Percentiles rank a stretch among this genome's conserved stretches.
Conservation (phyloP, 1,140 invertebrate species). For the Diprion similis region DNA sequence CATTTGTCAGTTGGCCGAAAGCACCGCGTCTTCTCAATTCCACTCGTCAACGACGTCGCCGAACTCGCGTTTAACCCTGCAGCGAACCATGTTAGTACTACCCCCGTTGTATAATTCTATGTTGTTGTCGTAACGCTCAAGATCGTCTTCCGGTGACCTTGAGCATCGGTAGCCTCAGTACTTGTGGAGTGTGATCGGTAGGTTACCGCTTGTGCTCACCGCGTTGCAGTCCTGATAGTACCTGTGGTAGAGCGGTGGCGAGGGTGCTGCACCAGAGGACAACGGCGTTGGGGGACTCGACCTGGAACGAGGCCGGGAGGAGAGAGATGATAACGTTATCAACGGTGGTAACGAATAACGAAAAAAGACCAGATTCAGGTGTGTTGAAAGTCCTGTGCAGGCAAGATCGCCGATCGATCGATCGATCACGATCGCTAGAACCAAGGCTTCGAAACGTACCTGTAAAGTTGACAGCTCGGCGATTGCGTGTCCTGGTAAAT, state of each 20-base stretch:
- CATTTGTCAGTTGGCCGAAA: not conserved
- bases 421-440: no score
- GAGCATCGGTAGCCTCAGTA: slow-evolving; percentile 62
- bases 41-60: not conserved
- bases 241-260: slow-evolving; percentile 56
- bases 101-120: not conserved
- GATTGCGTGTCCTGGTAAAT: slow-evolving; percentile 60
- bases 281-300: slow-evolving; percentile 58
- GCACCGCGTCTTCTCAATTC: not conserved
- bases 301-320: slow-evolving; percentile 38
- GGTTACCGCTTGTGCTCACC: slow-evolving; percentile 56
- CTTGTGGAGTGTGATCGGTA: slow-evolving; percentile 59
- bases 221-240: slow-evolving; percentile 60
- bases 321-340: no score
- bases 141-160: slow-evolving; percentile 45
- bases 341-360: no score
- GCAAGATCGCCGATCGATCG: not conserved
- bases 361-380: no score
- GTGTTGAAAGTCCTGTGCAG: no score
- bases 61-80: not conserved
- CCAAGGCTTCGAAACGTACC: slow-evolving; percentile 37
- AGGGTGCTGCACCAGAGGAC: slow-evolving; percentile 54
- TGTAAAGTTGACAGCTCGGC: slow-evolving; percentile 56
- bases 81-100: not conserved
- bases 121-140: not conserved